Conservation (phyloP, 2,888 invertebrate genomes). For the Stenodema calcarata region DNA sequence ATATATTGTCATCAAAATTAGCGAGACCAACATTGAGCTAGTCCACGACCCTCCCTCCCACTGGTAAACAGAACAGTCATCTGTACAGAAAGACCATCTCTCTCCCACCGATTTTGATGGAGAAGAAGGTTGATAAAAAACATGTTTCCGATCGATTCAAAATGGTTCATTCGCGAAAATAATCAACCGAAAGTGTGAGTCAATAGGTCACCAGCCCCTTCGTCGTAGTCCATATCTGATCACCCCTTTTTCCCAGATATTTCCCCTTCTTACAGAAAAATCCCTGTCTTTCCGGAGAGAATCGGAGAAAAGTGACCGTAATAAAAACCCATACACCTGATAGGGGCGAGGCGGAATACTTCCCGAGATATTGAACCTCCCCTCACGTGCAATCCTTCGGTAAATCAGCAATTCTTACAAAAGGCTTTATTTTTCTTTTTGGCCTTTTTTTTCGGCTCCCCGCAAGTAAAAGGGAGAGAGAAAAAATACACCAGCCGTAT, state of each 20-base stretch:
- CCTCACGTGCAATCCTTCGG: background rate
- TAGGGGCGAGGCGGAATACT: background rate
- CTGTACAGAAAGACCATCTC: too few species aligned
- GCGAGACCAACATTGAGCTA: too few species aligned
- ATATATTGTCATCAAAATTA: too few species aligned
- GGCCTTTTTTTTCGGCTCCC: background rate
- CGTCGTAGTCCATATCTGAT: background rate
- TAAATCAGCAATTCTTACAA: conserved; percentile 38
- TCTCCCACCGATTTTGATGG: too few species aligned
- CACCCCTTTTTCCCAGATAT: background rate
- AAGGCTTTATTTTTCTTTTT: background rate
- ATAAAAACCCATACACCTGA: background rate
- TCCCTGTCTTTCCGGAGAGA: background rate
- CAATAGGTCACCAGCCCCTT: background rate
- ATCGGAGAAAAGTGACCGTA: background rate
- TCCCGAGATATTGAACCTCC: background rate
- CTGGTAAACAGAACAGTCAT: too few species aligned
- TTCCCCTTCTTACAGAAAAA: background rate
- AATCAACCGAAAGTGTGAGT: background rate
- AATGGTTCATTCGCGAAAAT: too few species aligned
- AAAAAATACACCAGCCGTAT: background rate
- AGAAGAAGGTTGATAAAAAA: too few species aligned
- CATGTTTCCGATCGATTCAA: too few species aligned
- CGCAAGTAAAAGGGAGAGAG: background rate
- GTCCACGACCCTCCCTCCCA: too few species aligned